A percentile compares a stretch with the other conserved stretches of the same genome.
Evolutionary conservation across 2,113 vertebrate genomes (phyloP).

Genomic region (Erythrocebus patas): DNA sequence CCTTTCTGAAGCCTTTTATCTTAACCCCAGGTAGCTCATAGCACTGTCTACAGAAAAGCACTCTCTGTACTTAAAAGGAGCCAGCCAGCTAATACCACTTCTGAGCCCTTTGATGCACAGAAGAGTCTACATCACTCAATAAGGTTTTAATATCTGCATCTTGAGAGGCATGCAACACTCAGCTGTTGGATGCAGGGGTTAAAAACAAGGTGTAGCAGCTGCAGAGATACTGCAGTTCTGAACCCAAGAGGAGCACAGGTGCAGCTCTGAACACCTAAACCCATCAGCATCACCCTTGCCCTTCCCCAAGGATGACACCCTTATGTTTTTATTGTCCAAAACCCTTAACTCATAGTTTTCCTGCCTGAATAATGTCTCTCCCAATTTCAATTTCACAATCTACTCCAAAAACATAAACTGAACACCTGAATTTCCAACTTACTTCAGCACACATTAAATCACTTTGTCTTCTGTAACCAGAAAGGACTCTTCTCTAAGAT

Average conservation of each 20-base stretch:
- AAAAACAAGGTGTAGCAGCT: neutral
- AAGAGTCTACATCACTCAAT: conserved; percentile 18
- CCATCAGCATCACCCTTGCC: neutral
- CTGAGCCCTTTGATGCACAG: conserved; percentile 16
- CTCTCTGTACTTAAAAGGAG: conserved; percentile 51
- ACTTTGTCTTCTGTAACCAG: neutral
- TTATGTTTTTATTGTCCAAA: neutral
- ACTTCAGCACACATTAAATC: neutral
- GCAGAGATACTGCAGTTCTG: neutral
- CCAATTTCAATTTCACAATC: neutral
- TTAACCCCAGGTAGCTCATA: conserved; percentile 31
- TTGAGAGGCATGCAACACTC: neutral
- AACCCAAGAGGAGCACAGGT: neutral
- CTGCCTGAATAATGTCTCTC: neutral
- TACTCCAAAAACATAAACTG: neutral
- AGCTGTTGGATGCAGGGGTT: neutral
- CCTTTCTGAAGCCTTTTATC: conserved; percentile 67
- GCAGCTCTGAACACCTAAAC: neutral
- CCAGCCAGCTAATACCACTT: neutral
- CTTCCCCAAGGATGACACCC: neutral
- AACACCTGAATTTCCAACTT: neutral
- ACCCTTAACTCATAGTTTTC: neutral
- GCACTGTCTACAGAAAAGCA: conserved; percentile 41
- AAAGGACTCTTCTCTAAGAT: neutral
- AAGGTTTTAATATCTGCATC: conserved; percentile 2